Evolutionary conservation across 2,113 vertebrate species (phyloP).

Genomic region (Delphinapterus leucas): DNA sequence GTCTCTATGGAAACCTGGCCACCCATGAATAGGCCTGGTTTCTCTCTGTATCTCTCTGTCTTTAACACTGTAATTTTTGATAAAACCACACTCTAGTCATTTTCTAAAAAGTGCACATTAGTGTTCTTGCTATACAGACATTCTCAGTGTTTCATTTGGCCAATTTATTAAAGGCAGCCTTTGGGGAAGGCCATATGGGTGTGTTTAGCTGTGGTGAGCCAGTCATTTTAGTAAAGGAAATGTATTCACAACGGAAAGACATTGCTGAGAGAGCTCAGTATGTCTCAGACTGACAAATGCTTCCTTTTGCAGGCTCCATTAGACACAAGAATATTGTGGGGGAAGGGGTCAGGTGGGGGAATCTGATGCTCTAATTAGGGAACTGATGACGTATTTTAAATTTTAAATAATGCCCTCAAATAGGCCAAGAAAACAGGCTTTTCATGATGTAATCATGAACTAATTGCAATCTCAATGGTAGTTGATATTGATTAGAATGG

Average conservation of each 20-base stretch:
- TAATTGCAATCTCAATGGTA: not conserved
- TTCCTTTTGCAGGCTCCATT: not conserved
- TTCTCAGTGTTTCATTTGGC: not conserved
- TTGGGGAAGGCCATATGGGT: constrained; percentile 7
- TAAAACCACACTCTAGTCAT: constrained; percentile 42
- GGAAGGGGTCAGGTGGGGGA: not conserved
- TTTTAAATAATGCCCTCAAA: constrained; percentile 38
- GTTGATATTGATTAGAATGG: not conserved
- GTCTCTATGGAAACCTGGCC: constrained; percentile 13
- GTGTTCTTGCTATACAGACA: not conserved
- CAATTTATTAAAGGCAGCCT: constrained; percentile 63
- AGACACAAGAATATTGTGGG: not conserved
- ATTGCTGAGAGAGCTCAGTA: not conserved
- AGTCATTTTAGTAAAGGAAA: constrained; percentile 46
- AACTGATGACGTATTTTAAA: not conserved
- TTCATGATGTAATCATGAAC: not conserved
- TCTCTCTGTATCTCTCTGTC: not conserved
- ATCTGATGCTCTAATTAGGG: not conserved
- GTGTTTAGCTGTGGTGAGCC: constrained; percentile 54
- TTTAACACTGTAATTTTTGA: constrained; percentile 36
- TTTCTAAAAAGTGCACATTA: constrained; percentile 12
- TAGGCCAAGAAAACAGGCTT: constrained; percentile 8
- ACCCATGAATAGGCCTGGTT: not conserved
- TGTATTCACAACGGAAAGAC: constrained; percentile 8
- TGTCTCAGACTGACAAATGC: not conserved